Evolutionary conservation across 2,797 vertebrate species (phyloP).

Genomic region (Botia kubotai): DNA sequence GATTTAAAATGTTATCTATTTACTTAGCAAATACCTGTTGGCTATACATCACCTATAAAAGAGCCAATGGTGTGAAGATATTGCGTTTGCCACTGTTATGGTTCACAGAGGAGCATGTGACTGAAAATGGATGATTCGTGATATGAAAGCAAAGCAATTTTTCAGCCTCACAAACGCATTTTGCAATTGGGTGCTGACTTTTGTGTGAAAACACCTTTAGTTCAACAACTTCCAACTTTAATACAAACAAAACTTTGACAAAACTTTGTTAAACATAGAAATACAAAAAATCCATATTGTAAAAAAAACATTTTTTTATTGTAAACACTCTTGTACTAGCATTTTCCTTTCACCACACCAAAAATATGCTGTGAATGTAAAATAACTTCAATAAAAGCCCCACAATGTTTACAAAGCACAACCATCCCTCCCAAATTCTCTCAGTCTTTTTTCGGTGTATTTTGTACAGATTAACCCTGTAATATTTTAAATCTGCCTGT

Average conservation of each 20-base stretch:
- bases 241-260: too few relatives aligned
- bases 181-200: neutral
- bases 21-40: neutral
- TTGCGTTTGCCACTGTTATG: neutral
- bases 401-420: neutral
- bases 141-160: neutral
- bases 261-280: neutral
- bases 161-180: neutral
- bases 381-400: neutral
- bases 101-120: neutral
- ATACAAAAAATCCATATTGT: too few relatives aligned
- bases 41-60: neutral
- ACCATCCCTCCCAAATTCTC: neutral
- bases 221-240: neutral
- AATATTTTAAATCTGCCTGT: neutral
- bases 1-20: neutral
- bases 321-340: neutral
- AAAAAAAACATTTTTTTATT: neutral
- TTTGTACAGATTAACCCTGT: neutral
- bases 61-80: neutral
- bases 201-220: neutral
- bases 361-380: neutral
- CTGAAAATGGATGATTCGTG: neutral
- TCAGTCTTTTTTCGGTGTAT: neutral
- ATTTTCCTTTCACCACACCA: neutral